phyloP scores from a whole-genome alignment of 2,888 invertebrate genomes.

The Oxystoma pomonae region DNA sequence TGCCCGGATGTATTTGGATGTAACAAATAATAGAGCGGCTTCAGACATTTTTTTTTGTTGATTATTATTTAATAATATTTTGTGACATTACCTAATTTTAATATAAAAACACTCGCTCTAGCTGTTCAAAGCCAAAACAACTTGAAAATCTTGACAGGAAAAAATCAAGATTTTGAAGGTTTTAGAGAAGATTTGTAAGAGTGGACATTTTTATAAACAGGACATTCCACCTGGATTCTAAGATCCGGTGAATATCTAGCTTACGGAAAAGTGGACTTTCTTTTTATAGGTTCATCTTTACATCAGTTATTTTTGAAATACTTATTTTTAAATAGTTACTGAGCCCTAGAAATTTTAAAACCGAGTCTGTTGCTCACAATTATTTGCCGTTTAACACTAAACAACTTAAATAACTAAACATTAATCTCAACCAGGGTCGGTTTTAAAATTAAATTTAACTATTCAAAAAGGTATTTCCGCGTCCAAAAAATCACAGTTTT shows the following conservation, averaged over 20 bases:
- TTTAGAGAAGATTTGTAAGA: no score
- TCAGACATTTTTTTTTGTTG: constrained; percentile 2
- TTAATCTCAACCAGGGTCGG: neutral
- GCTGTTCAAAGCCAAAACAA: neutral
- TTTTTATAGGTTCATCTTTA: neutral
- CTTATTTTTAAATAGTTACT: neutral
- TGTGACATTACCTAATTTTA: constrained; percentile 4
- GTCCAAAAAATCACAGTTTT: neutral
- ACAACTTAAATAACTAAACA: neutral
- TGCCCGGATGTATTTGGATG: no score
- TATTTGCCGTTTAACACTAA: neutral
- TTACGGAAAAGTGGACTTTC: no score
- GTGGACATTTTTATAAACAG: no score
- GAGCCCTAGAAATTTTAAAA: neutral
- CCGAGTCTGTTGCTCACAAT: neutral
- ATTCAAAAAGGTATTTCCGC: neutral
- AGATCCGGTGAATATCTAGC: no score
- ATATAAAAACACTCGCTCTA: neutral
- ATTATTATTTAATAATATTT: neutral
- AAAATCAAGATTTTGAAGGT: no score
- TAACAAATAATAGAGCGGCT: no score
- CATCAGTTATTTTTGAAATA: neutral
- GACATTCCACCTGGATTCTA: no score
- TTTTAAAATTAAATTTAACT: neutral
- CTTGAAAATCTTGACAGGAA: neutral